Conservation (phyloP, 2,797 vertebrate genomes). For the Rhincodon typus region DNA sequence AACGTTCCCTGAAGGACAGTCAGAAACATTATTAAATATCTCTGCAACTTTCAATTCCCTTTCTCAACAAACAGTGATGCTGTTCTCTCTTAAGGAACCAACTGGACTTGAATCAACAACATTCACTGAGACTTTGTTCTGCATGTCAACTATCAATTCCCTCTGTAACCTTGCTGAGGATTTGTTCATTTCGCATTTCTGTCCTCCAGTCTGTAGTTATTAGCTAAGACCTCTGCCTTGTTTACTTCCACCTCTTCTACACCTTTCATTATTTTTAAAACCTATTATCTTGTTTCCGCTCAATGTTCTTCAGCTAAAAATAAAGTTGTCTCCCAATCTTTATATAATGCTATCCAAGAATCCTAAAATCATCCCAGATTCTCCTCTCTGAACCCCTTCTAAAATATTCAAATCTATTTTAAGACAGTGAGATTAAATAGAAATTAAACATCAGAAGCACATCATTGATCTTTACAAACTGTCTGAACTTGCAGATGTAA, state of each 20-base stretch:
- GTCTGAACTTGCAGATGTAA: not conserved
- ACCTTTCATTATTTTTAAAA: not conserved
- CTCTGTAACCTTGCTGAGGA: no score
- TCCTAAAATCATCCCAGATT: not conserved
- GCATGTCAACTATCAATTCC: not conserved
- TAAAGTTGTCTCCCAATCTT: not conserved
- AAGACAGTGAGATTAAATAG: not conserved
- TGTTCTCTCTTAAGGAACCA: not conserved
- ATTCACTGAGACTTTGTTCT: not conserved
- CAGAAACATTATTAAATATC: not conserved
- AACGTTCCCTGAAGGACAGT: not conserved
- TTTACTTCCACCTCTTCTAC: not conserved
- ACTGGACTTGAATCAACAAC: not conserved
- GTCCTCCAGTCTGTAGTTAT: not conserved
- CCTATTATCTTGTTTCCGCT: not conserved
- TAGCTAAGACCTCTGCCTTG: no score
- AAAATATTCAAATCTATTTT: not conserved
- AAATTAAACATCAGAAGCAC: not conserved
- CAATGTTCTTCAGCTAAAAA: not conserved
- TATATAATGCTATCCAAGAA: not conserved
- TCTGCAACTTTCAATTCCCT: not conserved
- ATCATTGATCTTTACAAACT: not conserved
- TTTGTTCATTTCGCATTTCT: not conserved
- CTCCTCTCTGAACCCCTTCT: not conserved
- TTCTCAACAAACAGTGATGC: not conserved